Evolutionary conservation across 2,797 vertebrate genomes (phyloP).

Genomic region (Melanotaenia nigrans): DNA sequence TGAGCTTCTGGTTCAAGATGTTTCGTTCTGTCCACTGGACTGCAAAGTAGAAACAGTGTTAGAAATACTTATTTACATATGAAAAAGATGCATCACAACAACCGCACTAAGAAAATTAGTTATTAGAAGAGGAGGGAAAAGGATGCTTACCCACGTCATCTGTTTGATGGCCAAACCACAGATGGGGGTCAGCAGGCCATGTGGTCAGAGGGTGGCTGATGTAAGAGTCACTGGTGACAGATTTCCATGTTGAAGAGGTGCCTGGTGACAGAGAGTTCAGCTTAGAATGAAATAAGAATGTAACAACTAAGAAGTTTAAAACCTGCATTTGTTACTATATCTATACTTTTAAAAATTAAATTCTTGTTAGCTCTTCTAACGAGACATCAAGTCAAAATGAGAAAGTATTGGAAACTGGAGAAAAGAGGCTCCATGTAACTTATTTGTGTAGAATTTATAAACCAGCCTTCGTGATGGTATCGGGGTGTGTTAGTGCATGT

Average conservation of each 20-base stretch:
- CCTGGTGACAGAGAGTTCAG: slow-evolving; percentile 30
- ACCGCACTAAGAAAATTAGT: not conserved
- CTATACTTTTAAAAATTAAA: too few species aligned
- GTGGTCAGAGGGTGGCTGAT: slow-evolving; percentile 35
- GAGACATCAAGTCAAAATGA: too few species aligned
- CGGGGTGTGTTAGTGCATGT: too few species aligned
- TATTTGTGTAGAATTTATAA: too few species aligned
- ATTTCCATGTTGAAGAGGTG: slow-evolving; percentile 40
- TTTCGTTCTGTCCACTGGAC: slow-evolving; percentile 69
- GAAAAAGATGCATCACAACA: not conserved
- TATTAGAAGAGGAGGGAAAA: not conserved
- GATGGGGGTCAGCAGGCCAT: slow-evolving; percentile 16
- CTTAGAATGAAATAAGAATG: not conserved
- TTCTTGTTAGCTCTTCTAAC: too few species aligned
- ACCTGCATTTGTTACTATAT: too few species aligned
- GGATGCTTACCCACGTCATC: slow-evolving; percentile 48
- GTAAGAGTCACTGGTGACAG: slow-evolving; percentile 54
- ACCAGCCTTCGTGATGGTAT: too few species aligned
- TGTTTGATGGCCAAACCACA: slow-evolving; percentile 60
- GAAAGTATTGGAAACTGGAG: too few species aligned
- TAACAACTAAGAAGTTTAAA: not conserved
- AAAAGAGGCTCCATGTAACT: too few species aligned
- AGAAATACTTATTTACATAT: not conserved
- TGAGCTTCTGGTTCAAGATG: slow-evolving; percentile 54
- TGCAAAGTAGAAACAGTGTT: not conserved